Evolutionary conservation across 2,113 vertebrate genomes (phyloP).

Genomic region (Oreotrochilus melanogaster): DNA sequence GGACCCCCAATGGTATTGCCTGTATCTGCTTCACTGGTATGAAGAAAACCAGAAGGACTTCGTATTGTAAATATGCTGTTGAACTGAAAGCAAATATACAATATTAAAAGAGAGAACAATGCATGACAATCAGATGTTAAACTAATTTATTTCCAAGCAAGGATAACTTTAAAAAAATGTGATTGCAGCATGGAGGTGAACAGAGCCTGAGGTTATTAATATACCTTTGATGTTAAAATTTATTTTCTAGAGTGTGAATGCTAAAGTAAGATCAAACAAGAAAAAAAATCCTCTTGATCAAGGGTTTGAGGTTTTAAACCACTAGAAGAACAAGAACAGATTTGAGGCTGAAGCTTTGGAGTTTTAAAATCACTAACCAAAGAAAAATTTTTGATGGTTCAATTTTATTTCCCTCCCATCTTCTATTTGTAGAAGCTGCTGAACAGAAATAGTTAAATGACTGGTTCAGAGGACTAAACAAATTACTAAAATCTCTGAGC

Average conservation of each 20-base stretch:
- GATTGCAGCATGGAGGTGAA: background rate
- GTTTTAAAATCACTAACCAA: background rate
- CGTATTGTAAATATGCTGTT: background rate
- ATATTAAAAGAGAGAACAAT: background rate
- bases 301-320: background rate
- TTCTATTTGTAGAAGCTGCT: background rate
- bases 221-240: slow-evolving; percentile 44
- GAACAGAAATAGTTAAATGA: background rate
- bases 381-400: background rate
- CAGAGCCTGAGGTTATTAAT: background rate
- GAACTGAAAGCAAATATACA: background rate
- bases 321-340: background rate
- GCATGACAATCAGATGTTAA: background rate
- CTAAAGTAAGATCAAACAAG: background rate
- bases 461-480: background rate
- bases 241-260: background rate
- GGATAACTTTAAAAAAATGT: background rate
- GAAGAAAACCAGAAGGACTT: background rate
- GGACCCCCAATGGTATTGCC: background rate
- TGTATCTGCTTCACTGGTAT: background rate
- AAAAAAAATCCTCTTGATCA: background rate
- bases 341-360: background rate
- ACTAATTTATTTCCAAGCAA: background rate
- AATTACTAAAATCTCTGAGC: background rate
- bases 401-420: background rate